Conservation (phyloP, 2,797 vertebrate genomes). For the Aselliscus stoliczkanus region DNA sequence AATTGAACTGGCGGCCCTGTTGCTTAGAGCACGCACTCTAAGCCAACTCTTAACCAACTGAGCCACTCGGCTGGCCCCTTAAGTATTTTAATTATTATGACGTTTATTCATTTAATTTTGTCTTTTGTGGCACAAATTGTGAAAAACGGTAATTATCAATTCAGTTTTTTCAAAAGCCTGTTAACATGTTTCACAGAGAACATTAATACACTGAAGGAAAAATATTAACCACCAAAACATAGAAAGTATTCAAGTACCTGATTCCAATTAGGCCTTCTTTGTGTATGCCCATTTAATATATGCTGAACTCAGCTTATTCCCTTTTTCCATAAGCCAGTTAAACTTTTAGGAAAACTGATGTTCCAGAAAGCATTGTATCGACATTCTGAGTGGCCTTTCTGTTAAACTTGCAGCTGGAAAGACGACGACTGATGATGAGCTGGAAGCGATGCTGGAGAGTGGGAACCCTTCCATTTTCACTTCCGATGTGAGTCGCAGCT, state of each 20-base stretch:
- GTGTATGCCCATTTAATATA: too few species aligned
- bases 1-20: too few species aligned
- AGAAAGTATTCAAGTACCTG: neutral
- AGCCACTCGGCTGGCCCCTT: too few species aligned
- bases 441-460: slow-evolving; percentile 96
- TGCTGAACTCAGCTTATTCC: neutral
- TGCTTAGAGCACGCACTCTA: too few species aligned
- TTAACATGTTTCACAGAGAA: neutral
- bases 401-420: slow-evolving; percentile 87
- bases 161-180: neutral
- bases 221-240: neutral
- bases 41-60: too few species aligned
- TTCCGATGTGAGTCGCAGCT: slow-evolving; percentile 87
- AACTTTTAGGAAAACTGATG: neutral
- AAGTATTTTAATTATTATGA: neutral
- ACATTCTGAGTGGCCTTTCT: neutral
- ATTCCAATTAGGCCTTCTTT: neutral
- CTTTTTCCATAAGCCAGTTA: neutral
- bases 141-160: neutral
- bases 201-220: neutral
- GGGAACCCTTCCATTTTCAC: slow-evolving; percentile 95
- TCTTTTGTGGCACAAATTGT: neutral
- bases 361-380: too few species aligned
- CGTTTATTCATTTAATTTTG: neutral
- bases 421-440: slow-evolving; percentile 91